Base-by-base conservation (phyloP, 2,888 invertebrate species). In the Drosophila heteroneura region DNA sequence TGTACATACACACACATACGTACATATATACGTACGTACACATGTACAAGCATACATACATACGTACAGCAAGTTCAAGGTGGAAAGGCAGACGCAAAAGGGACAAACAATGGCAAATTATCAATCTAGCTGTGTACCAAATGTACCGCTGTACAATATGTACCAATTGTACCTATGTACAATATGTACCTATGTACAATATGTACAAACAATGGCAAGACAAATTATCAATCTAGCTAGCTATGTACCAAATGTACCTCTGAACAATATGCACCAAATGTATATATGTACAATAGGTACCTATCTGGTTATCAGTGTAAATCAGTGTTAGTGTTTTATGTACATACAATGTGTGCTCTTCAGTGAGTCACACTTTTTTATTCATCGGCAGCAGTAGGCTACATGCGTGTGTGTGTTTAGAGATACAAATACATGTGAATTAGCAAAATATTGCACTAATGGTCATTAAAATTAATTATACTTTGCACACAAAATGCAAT, bases 21-120 rank as follows among this genome's bases (percentile, higher is more conserved):
- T 5, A 9, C 4, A n/a, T n/a, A n/a, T 10, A 39, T 19, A n/a
- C 28, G 14, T 60, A 51, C 60, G 26, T 32, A 41, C 16, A 16
- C 30, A 30, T 30, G 30, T 30, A 7, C 30, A 1, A 0, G 32
- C 32, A 19, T 19, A 39, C 7, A n/a, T 5, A 44, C 12, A 44
- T 3, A 16, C 30, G 28, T 53, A 51, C 58, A 51, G 44, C 84
- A 82, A 82, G 81, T 82, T 82, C 87, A 82, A 82, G 87, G 86
- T 72, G 47, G 62, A 30, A 59, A 73, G 39, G 33, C 70, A 82
- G 57, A 69, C 37, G 51, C 19, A 51, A 66, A 62, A 63, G 62
- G 56, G 62, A 63, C 39, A 78, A 66, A 52, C 65, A 72, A 59
- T 33, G 47, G 14, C 57, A 60, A 53, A 54, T 16, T 26, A 28